A percentile compares a stretch with the other conserved stretches of the same genome.
Evolutionary conservation across 2,888 invertebrate species (phyloP).

Genomic region (Eupithecia centaureata): DNA sequence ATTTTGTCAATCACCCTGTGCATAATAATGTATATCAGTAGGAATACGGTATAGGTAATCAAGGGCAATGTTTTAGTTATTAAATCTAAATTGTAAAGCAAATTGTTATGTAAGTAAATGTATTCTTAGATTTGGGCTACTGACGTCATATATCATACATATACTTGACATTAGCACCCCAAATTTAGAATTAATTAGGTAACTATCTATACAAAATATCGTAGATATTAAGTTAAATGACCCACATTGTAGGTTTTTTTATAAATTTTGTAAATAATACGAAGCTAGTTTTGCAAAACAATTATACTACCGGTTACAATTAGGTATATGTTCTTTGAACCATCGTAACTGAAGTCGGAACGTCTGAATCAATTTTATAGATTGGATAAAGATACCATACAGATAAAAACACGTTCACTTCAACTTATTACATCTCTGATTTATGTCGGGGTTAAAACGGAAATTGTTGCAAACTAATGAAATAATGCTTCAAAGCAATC

Average conservation of each 20-base stretch:
- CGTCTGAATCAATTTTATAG: too few relatives aligned
- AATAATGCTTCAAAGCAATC: too few relatives aligned
- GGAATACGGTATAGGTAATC: background rate
- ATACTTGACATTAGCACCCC: background rate
- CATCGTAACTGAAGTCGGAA: too few relatives aligned
- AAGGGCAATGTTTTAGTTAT: background rate
- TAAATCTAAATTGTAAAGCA: background rate
- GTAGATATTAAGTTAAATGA: background rate
- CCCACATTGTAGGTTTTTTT: background rate
- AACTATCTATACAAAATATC: background rate
- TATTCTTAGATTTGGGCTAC: background rate
- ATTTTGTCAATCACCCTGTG: background rate
- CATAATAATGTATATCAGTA: background rate
- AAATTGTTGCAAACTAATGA: too few relatives aligned
- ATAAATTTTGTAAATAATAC: background rate
- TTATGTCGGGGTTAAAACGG: too few relatives aligned
- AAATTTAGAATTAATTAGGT: background rate
- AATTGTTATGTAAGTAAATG: background rate
- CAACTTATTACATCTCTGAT: too few relatives aligned
- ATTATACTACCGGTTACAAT: too few relatives aligned
- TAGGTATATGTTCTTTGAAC: too few relatives aligned
- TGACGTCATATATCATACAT: constrained; percentile 2
- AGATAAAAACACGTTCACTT: too few relatives aligned
- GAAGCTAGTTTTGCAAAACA: too few relatives aligned
- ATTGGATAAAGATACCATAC: too few relatives aligned